These are phyloP conservation scores for Callocephalon fimbriatum DNA, from an alignment of 2,113 vertebrate genomes.

Conservation along the genomic window DNA sequence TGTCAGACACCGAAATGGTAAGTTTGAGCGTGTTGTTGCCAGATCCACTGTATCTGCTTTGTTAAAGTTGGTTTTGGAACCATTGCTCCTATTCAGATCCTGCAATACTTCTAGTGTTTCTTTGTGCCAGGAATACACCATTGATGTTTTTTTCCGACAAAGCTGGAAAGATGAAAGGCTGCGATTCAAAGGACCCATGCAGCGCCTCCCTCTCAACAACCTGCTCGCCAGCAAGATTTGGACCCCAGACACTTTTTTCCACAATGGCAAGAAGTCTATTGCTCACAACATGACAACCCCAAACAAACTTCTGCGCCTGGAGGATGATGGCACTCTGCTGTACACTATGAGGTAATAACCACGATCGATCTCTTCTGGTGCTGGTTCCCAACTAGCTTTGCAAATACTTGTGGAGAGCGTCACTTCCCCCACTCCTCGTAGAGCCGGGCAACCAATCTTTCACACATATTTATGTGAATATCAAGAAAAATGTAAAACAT, in stretches of 20 bases:
- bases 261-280: conserved; percentile 97
- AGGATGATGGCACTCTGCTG: conserved; percentile 93
- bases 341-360: conserved; percentile 94
- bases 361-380: neutral
- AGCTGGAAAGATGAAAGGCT: conserved; percentile 97
- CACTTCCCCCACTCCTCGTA: neutral
- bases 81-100: neutral
- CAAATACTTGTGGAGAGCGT: neutral
- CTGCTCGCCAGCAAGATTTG: conserved; percentile 97
- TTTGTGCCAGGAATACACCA: conserved; percentile 91
- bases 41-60: neutral
- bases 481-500: conserved; percentile 46
- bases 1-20: conserved; percentile 98
- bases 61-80: neutral
- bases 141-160: conserved; percentile 98
- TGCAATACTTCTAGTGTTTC: neutral
- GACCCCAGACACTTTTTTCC: conserved; percentile 98
- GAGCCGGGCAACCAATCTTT: neutral
- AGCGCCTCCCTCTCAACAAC: conserved; percentile 92
- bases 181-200: conserved; percentile 94
- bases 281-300: conserved; percentile 98
- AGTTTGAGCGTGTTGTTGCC: neutral
- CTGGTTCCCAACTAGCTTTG: neutral
- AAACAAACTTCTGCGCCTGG: conserved; percentile 93
- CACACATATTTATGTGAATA: neutral